Conservation (phyloP, 1,140 invertebrate genomes). For the Sitophilus oryzae region DNA sequence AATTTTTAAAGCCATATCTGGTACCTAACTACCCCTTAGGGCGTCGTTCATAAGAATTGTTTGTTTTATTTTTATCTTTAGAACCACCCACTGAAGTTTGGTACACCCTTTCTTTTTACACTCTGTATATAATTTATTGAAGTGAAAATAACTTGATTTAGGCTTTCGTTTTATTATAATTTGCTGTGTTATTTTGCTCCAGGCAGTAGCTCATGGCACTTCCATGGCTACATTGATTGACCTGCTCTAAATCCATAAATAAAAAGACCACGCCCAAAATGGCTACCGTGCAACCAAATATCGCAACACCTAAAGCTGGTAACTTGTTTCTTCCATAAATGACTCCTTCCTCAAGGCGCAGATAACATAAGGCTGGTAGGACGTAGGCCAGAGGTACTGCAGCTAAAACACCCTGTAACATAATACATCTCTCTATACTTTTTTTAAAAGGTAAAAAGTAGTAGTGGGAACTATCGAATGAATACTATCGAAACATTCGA, state of each 20-base stretch:
- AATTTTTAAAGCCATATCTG: no score
- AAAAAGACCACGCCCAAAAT: constrained; percentile 39
- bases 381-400: constrained; percentile 82
- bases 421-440: constrained; percentile 14
- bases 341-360: constrained; percentile 68
- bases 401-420: constrained; percentile 68
- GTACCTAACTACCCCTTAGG: no score
- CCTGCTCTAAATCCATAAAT: constrained; percentile 38
- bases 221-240: constrained; percentile 41
- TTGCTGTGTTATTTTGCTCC: not conserved
- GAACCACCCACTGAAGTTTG: no score
- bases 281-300: constrained; percentile 68
- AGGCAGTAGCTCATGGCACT: constrained; percentile 40
- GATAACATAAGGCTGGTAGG: constrained; percentile 73
- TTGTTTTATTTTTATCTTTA: no score
- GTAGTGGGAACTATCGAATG: no score
- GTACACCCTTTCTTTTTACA: no score
- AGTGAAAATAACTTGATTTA: no score
- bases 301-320: constrained; percentile 61
- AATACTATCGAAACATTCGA: no score
- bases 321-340: constrained; percentile 64
- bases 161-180: no score
- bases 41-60: no score
- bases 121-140: no score
- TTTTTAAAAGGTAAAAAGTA: no score